Base-by-base conservation (phyloP, 2,113 vertebrate species). In the Leuciscus idus region DNA sequence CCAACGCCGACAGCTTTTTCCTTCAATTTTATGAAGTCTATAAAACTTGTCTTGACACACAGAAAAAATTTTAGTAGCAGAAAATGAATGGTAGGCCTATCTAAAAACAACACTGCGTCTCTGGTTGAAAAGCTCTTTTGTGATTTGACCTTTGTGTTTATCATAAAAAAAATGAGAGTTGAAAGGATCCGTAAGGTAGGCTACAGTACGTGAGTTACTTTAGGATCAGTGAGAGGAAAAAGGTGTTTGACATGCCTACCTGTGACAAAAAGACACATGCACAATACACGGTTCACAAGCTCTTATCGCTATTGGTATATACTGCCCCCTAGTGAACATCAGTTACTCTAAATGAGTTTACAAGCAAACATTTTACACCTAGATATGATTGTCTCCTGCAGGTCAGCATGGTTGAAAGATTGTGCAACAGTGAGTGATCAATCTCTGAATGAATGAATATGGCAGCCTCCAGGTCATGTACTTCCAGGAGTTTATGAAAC, bases 21-120 rank as follows among this genome's bases (percentile, higher is more conserved):
- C 30, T 2, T 23, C 43, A 52, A 43, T 83, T 68, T 84, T 59
- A 84, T 73, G 23, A 84, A 59, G 82, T 39, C 81, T 57, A 57
- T 73, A 83, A 70, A 83, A 15, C 48, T 84, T 21, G 68, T 59
- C 50, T 36, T 73, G 68, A 57, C 50, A 28, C 50, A 36, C 15
- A 33, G 26, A 30, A 50, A 68, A 73, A 6, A 26, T 59, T 50
- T 73, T 59, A 50, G 9, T 21, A 82, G 43, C 26, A 23, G 61
- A 81, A 52, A 11, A 11, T 4, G 28, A 28, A 19, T 46, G 43
- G 61, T 55, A 43, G 39, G 39, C 39, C 39, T 9, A 23, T 82
- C 50, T 82, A 68, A 70, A 82, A 62, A 46, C 64, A 21, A 52
- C 15, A 8, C 15, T 19, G 46, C 1, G 26, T 55, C 10, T 1